These are phyloP conservation scores for Anableps anableps DNA, from an alignment of 2,797 vertebrate species.

Conservation along the genomic window DNA sequence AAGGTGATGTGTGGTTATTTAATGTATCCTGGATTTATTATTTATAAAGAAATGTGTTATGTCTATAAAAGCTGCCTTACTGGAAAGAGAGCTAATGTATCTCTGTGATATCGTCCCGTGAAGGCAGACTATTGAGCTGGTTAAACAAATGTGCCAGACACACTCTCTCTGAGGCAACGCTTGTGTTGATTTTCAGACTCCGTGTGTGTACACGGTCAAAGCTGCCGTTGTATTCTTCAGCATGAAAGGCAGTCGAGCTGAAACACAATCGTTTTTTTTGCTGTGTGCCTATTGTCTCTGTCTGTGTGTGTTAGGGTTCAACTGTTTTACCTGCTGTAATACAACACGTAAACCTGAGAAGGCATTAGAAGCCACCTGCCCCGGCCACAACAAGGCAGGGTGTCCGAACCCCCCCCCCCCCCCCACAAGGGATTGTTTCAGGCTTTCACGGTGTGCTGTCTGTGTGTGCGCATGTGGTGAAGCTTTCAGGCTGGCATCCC, in stretches of 20 bases:
- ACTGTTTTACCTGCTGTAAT: slow-evolving; percentile 62
- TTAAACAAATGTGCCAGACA: slow-evolving; percentile 41
- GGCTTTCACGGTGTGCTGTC: slow-evolving; percentile 17
- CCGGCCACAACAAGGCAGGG: slow-evolving; percentile 3
- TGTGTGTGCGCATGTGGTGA: slow-evolving; percentile 5
- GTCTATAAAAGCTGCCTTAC: slow-evolving; percentile 19
- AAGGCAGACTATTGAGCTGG: slow-evolving; percentile 24
- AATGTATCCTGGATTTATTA: slow-evolving; percentile 22
- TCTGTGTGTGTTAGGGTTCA: not conserved
- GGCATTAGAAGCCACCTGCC: slow-evolving; percentile 29
- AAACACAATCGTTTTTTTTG: slow-evolving; percentile 49
- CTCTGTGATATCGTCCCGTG: slow-evolving; percentile 18
- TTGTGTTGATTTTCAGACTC: slow-evolving; percentile 25
- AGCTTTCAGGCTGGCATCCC: slow-evolving; percentile 12
- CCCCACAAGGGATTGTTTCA: slow-evolving; percentile 15
- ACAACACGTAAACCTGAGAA: slow-evolving; percentile 63
- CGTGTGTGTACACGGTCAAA: slow-evolving; percentile 26
- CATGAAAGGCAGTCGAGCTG: slow-evolving; percentile 30
- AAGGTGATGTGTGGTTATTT: slow-evolving; percentile 31
- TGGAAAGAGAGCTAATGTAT: slow-evolving; percentile 48
- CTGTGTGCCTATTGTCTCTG: slow-evolving; percentile 24
- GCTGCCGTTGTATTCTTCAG: slow-evolving; percentile 33
- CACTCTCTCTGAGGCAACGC: slow-evolving; percentile 23
- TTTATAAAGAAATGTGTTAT: slow-evolving; percentile 32
- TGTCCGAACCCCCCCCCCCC: slow-evolving; percentile 28